phyloP scores from a whole-genome alignment of 2,888 invertebrate genomes.

The Eupeodes latifasciatus region DNA sequence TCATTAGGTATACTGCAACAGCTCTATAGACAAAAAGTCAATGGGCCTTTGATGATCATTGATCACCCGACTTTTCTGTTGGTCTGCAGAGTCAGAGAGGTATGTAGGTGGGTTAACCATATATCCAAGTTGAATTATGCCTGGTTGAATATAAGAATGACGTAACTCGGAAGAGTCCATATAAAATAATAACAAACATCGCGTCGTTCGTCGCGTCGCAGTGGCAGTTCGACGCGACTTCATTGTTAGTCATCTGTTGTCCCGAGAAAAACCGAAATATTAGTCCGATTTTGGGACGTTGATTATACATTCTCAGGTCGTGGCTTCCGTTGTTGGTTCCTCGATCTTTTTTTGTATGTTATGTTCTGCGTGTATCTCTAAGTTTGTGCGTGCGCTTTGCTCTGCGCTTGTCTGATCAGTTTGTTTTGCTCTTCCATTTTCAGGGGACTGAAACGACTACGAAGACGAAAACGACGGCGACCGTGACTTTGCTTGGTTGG shows the following conservation, averaged over 20 bases:
- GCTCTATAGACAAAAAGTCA: background rate
- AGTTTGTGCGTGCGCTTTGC: conserved; percentile 22
- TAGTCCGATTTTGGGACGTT: conserved; percentile 65
- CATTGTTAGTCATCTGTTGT: conserved; percentile 68
- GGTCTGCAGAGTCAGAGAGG: background rate
- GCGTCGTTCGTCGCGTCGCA: background rate
- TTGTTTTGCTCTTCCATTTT: conserved; percentile 57
- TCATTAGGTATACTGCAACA: background rate
- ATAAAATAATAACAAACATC: conserved; percentile 25
- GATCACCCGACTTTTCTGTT: conserved; percentile 11
- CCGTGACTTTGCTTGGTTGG: background rate
- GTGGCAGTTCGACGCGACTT: conserved; percentile 14
- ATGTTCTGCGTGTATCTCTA: background rate
- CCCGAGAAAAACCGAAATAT: conserved; percentile 66
- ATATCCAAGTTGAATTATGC: background rate
- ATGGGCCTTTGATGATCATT: conserved; percentile 21
- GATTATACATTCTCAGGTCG: conserved; percentile 36
- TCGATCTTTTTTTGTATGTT: conserved; percentile 38
- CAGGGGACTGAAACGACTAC: conserved; percentile 28
- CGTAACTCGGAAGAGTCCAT: conserved; percentile 67
- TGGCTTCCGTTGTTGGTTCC: conserved; percentile 67
- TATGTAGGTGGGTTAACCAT: conserved; percentile 20
- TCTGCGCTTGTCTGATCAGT: conserved; percentile 36
- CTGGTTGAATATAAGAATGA: conserved; percentile 62
- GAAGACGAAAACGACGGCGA: background rate